A percentile compares a stretch with the other conserved stretches of the same genome.
These are phyloP conservation scores for Coptotermes formosanus DNA, from an alignment of 1,140 invertebrate species.

Conservation along the genomic window DNA sequence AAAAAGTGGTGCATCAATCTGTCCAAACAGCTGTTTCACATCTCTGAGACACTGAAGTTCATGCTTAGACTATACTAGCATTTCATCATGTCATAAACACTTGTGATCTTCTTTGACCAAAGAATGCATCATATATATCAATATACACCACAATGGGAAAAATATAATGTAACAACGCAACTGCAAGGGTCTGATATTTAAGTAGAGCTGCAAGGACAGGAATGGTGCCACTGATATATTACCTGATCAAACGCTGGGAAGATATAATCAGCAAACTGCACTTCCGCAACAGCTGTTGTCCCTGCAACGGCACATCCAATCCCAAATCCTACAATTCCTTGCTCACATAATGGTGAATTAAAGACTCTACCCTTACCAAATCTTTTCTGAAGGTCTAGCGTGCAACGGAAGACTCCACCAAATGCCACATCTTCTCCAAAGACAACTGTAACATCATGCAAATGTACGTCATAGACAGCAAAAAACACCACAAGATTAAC, in stretches of 20 bases:
- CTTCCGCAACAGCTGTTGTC: conserved; percentile 94
- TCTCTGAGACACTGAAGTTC: too few species aligned
- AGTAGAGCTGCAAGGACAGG: too few species aligned
- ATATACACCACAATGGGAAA: too few species aligned
- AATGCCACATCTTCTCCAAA: conserved; percentile 99
- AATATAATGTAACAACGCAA: too few species aligned
- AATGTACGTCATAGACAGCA: neutral
- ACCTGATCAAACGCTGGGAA: conserved; percentile 99
- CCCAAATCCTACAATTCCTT: conserved; percentile 97
- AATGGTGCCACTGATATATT: neutral
- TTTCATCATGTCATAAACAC: too few species aligned
- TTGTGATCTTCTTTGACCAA: too few species aligned
- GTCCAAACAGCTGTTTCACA: too few species aligned
- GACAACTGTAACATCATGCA: conserved; percentile 58
- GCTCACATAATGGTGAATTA: conserved; percentile 97
- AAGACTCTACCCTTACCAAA: conserved; percentile 94
- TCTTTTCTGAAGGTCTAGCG: conserved; percentile 88
- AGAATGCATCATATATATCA: too few species aligned
- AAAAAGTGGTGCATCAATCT: too few species aligned
- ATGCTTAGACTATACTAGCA: too few species aligned
- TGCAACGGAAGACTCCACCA: conserved; percentile 97
- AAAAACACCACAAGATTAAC: neutral
- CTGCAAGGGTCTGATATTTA: too few species aligned
- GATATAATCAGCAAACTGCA: conserved; percentile 99
- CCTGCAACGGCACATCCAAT: conserved; percentile 90